Conservation (phyloP, 2,888 invertebrate species). For the Thereva nobilitata region DNA sequence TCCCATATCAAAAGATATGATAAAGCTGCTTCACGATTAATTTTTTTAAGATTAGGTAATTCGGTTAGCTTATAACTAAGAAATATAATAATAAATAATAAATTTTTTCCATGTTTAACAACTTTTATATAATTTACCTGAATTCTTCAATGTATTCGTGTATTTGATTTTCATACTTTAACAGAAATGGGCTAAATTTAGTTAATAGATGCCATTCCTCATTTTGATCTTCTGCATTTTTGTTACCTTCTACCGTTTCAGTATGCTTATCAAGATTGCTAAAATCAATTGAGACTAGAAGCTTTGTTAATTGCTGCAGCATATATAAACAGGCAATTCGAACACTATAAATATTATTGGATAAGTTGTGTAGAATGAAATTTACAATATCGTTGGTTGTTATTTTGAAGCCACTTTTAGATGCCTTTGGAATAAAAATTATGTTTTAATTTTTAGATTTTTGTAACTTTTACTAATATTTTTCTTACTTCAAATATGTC, state of each 20-base stretch:
- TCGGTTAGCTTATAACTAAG: conserved; percentile 54
- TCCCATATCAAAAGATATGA: conserved; percentile 77
- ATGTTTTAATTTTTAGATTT: conserved; percentile 6
- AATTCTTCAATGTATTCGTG: conserved; percentile 52
- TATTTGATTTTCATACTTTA: conserved; percentile 50
- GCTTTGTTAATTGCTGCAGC: conserved; percentile 49
- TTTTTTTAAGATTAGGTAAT: conserved; percentile 49
- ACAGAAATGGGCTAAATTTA: conserved; percentile 51
- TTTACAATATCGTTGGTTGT: conserved; percentile 51
- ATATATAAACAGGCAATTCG: conserved; percentile 49
- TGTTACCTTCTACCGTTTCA: conserved; percentile 40
- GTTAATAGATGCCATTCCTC: conserved; percentile 53
- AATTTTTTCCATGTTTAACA: conserved; percentile 4
- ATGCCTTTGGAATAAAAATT: conserved; percentile 46
- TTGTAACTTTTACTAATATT: background rate
- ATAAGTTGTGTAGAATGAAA: conserved; percentile 51
- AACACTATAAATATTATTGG: conserved; percentile 48
- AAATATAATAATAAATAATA: conserved; percentile 15
- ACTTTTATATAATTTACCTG: conserved; percentile 45
- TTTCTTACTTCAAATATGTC: conserved; percentile 49
- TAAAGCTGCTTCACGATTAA: conserved; percentile 54
- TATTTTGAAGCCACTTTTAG: conserved; percentile 49
- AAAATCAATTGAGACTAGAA: conserved; percentile 52
- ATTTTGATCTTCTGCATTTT: conserved; percentile 37
- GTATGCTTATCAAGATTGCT: conserved; percentile 50